Evolutionary conservation across 2,888 invertebrate species (phyloP).

Genomic region (Lepeophtheirus nordmannii): DNA sequence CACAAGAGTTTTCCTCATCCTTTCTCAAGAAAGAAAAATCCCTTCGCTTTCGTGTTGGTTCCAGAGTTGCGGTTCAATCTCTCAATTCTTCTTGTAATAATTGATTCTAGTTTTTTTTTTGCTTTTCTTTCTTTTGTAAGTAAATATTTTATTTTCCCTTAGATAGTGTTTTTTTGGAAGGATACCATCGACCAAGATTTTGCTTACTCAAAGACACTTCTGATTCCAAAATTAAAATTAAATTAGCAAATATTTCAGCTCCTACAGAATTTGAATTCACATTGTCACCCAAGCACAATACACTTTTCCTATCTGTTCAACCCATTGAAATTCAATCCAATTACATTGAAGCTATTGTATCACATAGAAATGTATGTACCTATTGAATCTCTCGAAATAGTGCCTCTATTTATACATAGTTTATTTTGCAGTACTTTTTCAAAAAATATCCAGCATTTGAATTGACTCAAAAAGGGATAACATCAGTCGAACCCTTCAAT

Average conservation of each 20-base stretch:
- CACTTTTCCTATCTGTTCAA: neutral
- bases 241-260: neutral
- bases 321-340: neutral
- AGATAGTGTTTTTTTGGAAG: slow-evolving; percentile 2
- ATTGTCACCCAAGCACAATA: too few species aligned
- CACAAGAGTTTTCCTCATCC: neutral
- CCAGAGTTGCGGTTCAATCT: neutral
- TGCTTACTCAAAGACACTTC: neutral
- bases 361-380: neutral
- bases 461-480: neutral
- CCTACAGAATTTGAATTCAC: neutral
- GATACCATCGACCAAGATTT: neutral
- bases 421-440: neutral
- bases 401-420: neutral
- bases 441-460: neutral
- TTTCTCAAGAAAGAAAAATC: neutral
- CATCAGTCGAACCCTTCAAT: neutral
- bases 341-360: neutral
- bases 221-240: neutral
- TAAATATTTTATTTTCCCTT: neutral
- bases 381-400: neutral
- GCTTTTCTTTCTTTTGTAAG: neutral
- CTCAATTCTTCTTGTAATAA: neutral
- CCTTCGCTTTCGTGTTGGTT: neutral
- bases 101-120: neutral